Conservation (phyloP, 2,888 invertebrate species). For the Tryphoninae sp. region DNA sequence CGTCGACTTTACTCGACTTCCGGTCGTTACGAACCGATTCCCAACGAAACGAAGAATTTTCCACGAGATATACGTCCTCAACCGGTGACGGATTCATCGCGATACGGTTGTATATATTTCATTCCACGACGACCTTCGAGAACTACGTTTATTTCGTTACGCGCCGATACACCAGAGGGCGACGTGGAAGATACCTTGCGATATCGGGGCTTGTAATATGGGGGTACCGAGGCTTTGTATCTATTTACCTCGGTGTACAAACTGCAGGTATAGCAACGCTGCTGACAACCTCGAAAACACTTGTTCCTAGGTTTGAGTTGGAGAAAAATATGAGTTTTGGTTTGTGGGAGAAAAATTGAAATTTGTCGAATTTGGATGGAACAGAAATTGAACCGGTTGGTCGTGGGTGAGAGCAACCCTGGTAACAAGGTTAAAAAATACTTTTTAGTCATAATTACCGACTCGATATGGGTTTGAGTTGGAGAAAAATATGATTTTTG, state of each 20-base stretch:
- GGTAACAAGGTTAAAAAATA: too few relatives aligned
- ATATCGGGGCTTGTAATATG: constrained; percentile 29
- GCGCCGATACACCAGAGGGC: constrained; percentile 49
- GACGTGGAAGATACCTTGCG: constrained; percentile 14
- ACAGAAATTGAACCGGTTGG: too few relatives aligned
- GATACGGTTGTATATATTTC: constrained; percentile 42
- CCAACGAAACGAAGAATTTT: constrained; percentile 40
- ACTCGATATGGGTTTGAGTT: too few relatives aligned
- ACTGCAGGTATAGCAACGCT: background rate
- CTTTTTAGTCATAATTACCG: too few relatives aligned
- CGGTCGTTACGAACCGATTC: constrained; percentile 34
- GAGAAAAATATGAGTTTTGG: background rate
- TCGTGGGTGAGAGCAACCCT: too few relatives aligned
- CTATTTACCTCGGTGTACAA: background rate
- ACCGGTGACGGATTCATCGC: constrained; percentile 44
- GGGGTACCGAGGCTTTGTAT: constrained; percentile 25
- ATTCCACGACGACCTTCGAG: constrained; percentile 53
- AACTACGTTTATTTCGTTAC: constrained; percentile 57
- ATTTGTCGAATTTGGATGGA: background rate
- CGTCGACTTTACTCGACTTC: constrained; percentile 36
- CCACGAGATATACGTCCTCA: constrained; percentile 38
- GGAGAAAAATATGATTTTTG: too few relatives aligned
- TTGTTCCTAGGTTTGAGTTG: background rate
- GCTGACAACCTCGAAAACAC: constrained; percentile 5
- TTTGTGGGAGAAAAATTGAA: background rate